These are phyloP conservation scores for Leucania comma DNA, from an alignment of 2,888 invertebrate genomes.

Conservation along the genomic window DNA sequence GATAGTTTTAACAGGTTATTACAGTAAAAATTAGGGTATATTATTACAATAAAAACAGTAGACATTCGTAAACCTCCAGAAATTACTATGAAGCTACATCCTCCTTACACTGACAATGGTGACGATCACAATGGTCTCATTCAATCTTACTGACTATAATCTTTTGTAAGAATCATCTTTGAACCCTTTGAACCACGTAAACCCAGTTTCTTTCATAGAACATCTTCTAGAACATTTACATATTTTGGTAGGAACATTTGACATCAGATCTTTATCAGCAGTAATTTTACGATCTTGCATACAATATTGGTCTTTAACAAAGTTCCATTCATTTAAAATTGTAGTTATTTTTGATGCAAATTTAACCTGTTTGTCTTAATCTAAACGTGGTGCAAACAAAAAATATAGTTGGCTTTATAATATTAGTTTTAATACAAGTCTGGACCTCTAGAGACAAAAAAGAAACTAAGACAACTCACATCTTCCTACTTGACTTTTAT, in stretches of 20 bases:
- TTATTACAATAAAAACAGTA: not conserved
- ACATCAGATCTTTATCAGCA: not conserved
- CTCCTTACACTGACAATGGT: conserved; percentile 11
- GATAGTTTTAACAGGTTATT: not conserved
- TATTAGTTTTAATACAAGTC: not conserved
- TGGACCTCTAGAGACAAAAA: not conserved
- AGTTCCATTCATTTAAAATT: not conserved
- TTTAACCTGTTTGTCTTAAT: not conserved
- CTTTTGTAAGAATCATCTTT: conserved; percentile 5
- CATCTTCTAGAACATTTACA: not conserved
- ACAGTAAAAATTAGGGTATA: too few relatives aligned
- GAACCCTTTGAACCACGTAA: conserved; percentile 2
- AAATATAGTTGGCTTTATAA: not conserved
- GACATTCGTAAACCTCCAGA: not conserved
- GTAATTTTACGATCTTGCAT: not conserved
- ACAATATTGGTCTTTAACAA: not conserved
- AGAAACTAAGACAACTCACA: not conserved
- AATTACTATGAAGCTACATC: not conserved
- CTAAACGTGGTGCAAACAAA: not conserved
- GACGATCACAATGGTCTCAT: conserved; percentile 9
- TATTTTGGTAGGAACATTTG: not conserved
- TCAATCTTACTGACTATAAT: not conserved
- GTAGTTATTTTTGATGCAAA: not conserved
- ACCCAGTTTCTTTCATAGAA: not conserved
- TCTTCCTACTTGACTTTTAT: not conserved